These are phyloP conservation scores for Cremastinae sp. DNA, from an alignment of 2,888 invertebrate genomes.

Conservation along the genomic window DNA sequence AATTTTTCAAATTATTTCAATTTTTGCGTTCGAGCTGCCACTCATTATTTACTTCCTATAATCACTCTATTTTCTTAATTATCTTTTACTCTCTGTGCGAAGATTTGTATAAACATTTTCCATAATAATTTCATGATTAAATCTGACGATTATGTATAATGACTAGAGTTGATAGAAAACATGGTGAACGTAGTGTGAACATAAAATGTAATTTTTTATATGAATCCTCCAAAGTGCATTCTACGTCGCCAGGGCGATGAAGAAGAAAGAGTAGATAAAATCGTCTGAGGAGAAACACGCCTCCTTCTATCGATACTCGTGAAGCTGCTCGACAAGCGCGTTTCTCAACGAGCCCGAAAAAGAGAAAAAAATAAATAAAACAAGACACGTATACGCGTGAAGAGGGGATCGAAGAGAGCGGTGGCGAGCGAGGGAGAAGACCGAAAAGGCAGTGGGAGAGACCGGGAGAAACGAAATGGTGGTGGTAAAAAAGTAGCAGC, in stretches of 20 bases:
- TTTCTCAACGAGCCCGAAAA: conserved; percentile 32
- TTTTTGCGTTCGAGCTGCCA: no score
- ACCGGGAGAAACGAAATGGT: conserved; percentile 28
- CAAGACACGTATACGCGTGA: conserved; percentile 6
- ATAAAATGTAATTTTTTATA: no score
- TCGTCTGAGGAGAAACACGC: conserved; percentile 11
- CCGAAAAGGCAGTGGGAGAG: conserved; percentile 13
- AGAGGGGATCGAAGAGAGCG: neutral
- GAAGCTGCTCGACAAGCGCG: conserved; percentile 39
- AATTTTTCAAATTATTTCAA: conserved; percentile 6
- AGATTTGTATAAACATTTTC: no score
- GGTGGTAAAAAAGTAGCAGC: conserved; percentile 30
- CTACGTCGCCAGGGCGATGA: neutral
- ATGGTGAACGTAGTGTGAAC: neutral
- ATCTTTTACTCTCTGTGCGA: no score
- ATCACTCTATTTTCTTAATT: no score
- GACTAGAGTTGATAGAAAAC: no score
- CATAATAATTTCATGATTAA: no score
- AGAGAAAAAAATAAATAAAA: conserved; percentile 16
- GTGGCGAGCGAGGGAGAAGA: conserved; percentile 13
- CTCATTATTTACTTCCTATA: no score
- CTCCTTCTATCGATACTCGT: conserved; percentile 21
- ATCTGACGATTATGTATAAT: no score
- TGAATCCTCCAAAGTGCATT: neutral
- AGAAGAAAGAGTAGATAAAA: conserved; percentile 1